A percentile compares a stretch with the other conserved stretches of the same genome.
These are phyloP conservation scores for Megalonaias nervosa DNA, from an alignment of 1,140 invertebrate species.

Conservation along the genomic window DNA sequence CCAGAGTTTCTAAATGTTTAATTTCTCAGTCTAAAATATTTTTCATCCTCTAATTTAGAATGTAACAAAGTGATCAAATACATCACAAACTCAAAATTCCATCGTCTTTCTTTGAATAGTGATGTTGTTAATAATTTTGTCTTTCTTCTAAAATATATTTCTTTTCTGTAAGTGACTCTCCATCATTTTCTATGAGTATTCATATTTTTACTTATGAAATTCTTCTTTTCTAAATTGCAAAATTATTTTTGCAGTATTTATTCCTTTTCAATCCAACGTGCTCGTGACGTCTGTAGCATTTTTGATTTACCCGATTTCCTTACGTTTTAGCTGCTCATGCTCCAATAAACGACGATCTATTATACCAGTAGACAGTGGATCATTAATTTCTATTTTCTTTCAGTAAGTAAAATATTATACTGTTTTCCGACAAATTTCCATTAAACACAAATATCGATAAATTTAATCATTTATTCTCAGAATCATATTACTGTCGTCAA, in stretches of 20 bases:
- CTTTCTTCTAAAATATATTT: not conserved
- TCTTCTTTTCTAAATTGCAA: constrained; percentile 16
- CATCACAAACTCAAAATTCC: not conserved
- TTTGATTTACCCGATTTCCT: constrained; percentile 7
- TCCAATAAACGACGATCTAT: not conserved
- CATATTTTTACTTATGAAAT: constrained; percentile 16
- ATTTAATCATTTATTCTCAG: constrained; percentile 6
- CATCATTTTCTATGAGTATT: not conserved
- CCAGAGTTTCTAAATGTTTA: constrained; percentile 7
- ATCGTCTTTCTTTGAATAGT: not conserved
- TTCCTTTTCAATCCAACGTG: too few species aligned
- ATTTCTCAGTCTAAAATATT: not conserved
- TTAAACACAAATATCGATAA: constrained; percentile 22
- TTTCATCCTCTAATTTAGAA: not conserved
- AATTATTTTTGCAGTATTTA: not conserved
- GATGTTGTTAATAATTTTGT: constrained; percentile 14
- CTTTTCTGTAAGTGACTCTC: not conserved
- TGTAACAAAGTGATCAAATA: not conserved
- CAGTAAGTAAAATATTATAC: constrained; percentile 9
- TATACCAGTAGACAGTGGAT: not conserved
- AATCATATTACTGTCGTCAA: not conserved
- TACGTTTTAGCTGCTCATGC: constrained; percentile 1
- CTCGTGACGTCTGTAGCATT: not conserved
- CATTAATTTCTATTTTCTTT: constrained; percentile 16
- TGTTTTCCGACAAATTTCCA: constrained; percentile 21